Evolutionary conservation across 2,113 vertebrate species (phyloP), one percentile per base, ranked within the genome.

Genomic region (Halcyon malimbica): DNA sequence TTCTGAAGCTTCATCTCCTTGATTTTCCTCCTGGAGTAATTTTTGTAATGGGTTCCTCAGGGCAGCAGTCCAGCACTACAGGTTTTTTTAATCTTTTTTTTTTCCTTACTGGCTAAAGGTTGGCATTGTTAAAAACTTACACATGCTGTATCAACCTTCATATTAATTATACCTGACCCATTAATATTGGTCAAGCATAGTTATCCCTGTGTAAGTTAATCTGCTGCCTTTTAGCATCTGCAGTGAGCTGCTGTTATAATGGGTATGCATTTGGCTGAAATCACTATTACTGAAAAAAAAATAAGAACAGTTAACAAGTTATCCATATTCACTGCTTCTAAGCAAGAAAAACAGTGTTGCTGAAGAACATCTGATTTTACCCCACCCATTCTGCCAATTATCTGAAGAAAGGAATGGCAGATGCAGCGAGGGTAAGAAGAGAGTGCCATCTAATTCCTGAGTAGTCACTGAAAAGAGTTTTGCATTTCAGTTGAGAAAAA

Each of bases 401-500:
- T n/a, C 4, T 60, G 35, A 82, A 87, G 48, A 79, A 84, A 84
- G n/a, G 44, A 94, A 71, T 37, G 29, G 57, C 77, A 89, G 93
- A 71, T 78, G 74, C 48, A 85, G 65, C 8, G 6, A 89, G 37
- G 53, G 11, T 85, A 79, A 79, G 37, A 81, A 78, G 11, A 87
- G 87, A 79, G 53, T 53, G 71, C 42, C 11, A 15, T 77, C n/a
- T 87, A 71, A 73, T 94, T 92, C 37, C 76, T 71, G 17, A 81
- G 57, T 23, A 76, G 62, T 73, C 28, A 41, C 41, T 91, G 91
- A 80, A 87, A 93, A 79, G 65, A 17, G 37, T 68, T 94, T 96
- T 87, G 54, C 63, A 90, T 93, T 95, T 93, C 59, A 77, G 57
- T 44, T 88, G 79, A 91, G 51, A 18, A 91, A 88, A 64, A 95